phyloP scores from a whole-genome alignment of 2,888 invertebrate species.

The Choreutis nemorana region DNA sequence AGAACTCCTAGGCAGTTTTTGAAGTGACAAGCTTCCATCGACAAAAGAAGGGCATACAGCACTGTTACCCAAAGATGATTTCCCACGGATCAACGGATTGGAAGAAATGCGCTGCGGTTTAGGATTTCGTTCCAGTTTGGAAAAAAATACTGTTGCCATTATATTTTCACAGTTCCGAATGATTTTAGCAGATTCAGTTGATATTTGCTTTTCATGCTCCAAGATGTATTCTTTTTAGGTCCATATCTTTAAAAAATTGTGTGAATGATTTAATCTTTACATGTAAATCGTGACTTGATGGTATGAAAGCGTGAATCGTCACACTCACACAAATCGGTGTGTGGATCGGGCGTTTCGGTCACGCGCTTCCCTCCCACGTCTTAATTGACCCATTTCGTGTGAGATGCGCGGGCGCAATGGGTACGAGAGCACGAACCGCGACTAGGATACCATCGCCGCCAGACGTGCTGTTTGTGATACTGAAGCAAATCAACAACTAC shows the following conservation, averaged over 20 bases:
- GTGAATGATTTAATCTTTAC: no score
- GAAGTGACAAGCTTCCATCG: conserved; percentile 7
- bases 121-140: conserved; percentile 4
- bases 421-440: conserved; percentile 29
- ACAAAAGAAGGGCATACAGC: conserved; percentile 7
- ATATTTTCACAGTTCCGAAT: no score
- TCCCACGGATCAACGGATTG: conserved; percentile 21
- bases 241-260: no score
- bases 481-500: no score
- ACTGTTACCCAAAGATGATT: conserved; percentile 15
- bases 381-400: conserved; percentile 65
- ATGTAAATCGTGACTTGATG: conserved; percentile 23
- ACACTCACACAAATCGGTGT: conserved; percentile 31
- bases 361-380: conserved; percentile 61
- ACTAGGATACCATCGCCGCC: conserved; percentile 60
- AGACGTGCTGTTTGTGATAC: conserved; percentile 38
- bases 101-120: conserved; percentile 8
- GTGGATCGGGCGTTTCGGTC: conserved; percentile 56
- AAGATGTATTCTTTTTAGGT: no score
- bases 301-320: background rate
- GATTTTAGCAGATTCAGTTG: no score
- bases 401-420: conserved; percentile 35
- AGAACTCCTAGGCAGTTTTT: conserved; percentile 6
- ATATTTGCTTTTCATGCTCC: no score
- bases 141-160: no score